phyloP scores from a whole-genome alignment of 2,797 vertebrate species.

The Ptychobarbus kaznakovi region DNA sequence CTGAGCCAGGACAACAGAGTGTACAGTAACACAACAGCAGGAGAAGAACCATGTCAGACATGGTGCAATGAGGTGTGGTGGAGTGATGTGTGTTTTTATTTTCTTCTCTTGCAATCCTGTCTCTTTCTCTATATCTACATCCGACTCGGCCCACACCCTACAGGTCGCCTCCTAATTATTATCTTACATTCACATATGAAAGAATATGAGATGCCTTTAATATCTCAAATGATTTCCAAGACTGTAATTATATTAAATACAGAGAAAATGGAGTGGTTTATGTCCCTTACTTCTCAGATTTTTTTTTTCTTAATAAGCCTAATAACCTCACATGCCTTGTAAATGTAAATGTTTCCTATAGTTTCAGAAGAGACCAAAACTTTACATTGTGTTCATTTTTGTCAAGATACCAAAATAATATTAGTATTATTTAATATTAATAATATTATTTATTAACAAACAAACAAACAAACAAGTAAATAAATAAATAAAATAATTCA shows the following conservation, averaged over 20 bases:
- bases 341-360: not conserved
- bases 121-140: constrained; percentile 52
- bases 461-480: not conserved
- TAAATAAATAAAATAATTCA: not conserved
- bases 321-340: not conserved
- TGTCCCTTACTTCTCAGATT: not conserved
- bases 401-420: not conserved
- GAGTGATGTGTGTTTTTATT: constrained; percentile 52
- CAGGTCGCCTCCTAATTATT: not conserved
- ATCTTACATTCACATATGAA: not conserved
- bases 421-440: too few species aligned
- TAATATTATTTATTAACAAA: not conserved
- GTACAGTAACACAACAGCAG: constrained; percentile 53
- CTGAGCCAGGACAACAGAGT: constrained; percentile 55
- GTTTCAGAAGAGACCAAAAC: not conserved
- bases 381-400: not conserved
- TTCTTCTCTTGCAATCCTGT: constrained; percentile 52
- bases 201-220: not conserved
- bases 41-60: constrained; percentile 53
- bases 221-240: not conserved
- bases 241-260: not conserved
- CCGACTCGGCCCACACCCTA: not conserved
- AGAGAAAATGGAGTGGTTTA: not conserved
- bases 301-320: not conserved
- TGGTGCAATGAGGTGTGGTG: constrained; percentile 39